A percentile compares a stretch with the other conserved stretches of the same genome.
Conservation (phyloP, 2,888 invertebrate species). For the Cotesia congregata region DNA sequence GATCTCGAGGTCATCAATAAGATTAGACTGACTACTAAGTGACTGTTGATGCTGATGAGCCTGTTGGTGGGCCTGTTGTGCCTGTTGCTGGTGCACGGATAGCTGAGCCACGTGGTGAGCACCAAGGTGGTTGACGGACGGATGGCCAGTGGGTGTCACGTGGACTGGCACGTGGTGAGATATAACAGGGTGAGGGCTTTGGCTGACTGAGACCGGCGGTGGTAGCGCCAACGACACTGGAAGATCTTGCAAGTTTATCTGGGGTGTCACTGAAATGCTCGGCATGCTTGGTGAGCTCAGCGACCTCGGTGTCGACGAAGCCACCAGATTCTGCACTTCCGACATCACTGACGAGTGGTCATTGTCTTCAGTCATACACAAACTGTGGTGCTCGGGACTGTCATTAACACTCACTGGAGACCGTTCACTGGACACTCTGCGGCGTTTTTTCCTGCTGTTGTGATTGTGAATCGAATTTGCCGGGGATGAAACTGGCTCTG, state of each 20-base stretch:
- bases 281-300: slow-evolving; percentile 66
- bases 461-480: slow-evolving; percentile 35
- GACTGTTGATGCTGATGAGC: slow-evolving; percentile 48
- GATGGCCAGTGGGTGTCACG: slow-evolving; percentile 65
- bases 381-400: slow-evolving; percentile 69
- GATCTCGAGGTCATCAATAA: slow-evolving; percentile 87
- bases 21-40: slow-evolving; percentile 53
- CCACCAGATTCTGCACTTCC: slow-evolving; percentile 59
- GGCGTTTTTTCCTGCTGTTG: slow-evolving; percentile 68
- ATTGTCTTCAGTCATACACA: slow-evolving; percentile 67
- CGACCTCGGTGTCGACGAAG: slow-evolving; percentile 65
- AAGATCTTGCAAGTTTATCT: slow-evolving; percentile 68
- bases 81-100: slow-evolving; percentile 56
- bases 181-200: slow-evolving; percentile 53
- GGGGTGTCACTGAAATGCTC: slow-evolving; percentile 67
- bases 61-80: slow-evolving; percentile 50
- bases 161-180: slow-evolving; percentile 64
- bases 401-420: slow-evolving; percentile 66
- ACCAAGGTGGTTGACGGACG: slow-evolving; percentile 64
- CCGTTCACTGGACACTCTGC: slow-evolving; percentile 71
- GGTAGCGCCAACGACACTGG: slow-evolving; percentile 64
- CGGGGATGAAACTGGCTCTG: slow-evolving; percentile 36
- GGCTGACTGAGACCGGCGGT: slow-evolving; percentile 63
- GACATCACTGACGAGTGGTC: slow-evolving; percentile 58
- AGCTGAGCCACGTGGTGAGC: slow-evolving; percentile 60